Conservation (phyloP, 92 coral and sea anemone genomes). For the Metridium senile region DNA sequence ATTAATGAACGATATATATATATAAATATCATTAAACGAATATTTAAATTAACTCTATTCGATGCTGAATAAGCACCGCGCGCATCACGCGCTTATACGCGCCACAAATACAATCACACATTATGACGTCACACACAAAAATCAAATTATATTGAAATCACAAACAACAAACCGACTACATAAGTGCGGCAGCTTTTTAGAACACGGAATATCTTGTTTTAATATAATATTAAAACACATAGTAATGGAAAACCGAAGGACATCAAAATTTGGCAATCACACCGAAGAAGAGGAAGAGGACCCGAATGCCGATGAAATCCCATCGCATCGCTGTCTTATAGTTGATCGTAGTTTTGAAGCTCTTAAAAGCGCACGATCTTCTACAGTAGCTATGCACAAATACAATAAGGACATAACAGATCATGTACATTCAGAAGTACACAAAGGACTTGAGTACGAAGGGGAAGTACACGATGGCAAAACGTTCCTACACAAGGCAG, state of each 20-base stretch:
- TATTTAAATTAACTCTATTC: too few relatives aligned
- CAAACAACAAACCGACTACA: too few relatives aligned
- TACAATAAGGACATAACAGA: slow-evolving; percentile 3
- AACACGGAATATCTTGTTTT: too few relatives aligned
- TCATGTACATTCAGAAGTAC: slow-evolving; percentile 24
- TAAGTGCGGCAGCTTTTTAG: too few relatives aligned
- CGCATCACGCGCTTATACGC: too few relatives aligned
- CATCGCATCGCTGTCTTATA: slow-evolving; percentile 65
- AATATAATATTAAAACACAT: too few relatives aligned
- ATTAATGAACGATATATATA: not conserved
- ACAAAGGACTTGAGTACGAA: slow-evolving; percentile 17
- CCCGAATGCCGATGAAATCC: slow-evolving; percentile 24
- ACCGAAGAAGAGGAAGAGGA: not conserved
- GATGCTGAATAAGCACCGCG: too few relatives aligned
- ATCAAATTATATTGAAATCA: too few relatives aligned
- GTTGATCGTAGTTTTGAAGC: slow-evolving; percentile 71
- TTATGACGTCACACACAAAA: too few relatives aligned
- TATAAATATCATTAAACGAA: too few relatives aligned
- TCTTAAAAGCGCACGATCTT: slow-evolving; percentile 67
- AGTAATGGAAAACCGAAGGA: slow-evolving; percentile 7
- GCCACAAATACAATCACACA: too few relatives aligned
- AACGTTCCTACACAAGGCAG: slow-evolving; percentile 27
- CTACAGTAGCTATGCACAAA: slow-evolving; percentile 55
- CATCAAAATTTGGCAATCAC: slow-evolving; percentile 5
- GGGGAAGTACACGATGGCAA: slow-evolving; percentile 27